Percentiles rank a stretch among this genome's conserved stretches.
Evolutionary conservation across 2,888 invertebrate genomes (phyloP).

Genomic region (Agrilus biguttatus): DNA sequence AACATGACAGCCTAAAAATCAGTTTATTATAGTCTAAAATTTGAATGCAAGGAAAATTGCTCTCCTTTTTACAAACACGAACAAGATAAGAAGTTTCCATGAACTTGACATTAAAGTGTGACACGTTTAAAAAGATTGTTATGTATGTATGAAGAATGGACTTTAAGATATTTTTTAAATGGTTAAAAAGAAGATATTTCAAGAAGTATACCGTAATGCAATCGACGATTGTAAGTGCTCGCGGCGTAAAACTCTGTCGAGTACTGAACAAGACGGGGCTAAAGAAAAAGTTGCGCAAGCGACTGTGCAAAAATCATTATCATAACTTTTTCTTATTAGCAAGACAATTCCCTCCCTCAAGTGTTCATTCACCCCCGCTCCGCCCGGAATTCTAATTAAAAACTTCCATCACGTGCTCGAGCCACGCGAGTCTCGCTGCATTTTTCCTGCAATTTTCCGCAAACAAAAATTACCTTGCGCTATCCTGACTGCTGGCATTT

Average conservation of each 20-base stretch:
- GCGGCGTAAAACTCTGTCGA: slow-evolving; percentile 14
- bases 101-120: no score
- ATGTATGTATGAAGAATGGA: no score
- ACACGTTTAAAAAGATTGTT: no score
- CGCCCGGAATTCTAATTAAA: slow-evolving; percentile 19
- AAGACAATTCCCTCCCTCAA: slow-evolving; percentile 28
- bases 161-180: no score
- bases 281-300: slow-evolving; percentile 29
- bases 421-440: slow-evolving; percentile 10
- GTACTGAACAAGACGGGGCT: slow-evolving; percentile 16
- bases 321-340: slow-evolving; percentile 31
- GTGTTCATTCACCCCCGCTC: slow-evolving; percentile 16
- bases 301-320: slow-evolving; percentile 30
- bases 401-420: slow-evolving; percentile 23
- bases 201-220: background rate
- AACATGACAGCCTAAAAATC: no score
- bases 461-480: slow-evolving; percentile 68
- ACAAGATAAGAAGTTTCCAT: no score
- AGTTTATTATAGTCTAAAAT: no score
- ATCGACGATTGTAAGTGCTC: slow-evolving; percentile 9
- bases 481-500: slow-evolving; percentile 94
- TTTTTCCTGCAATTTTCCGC: slow-evolving; percentile 5
- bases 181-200: no score
- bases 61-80: no score
- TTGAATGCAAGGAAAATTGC: no score